A percentile compares a stretch with the other conserved stretches of the same genome.
Conservation (phyloP, 30 jellyfish, hydroid and myxozoan genomes). For the Cassiopea xamachana region DNA sequence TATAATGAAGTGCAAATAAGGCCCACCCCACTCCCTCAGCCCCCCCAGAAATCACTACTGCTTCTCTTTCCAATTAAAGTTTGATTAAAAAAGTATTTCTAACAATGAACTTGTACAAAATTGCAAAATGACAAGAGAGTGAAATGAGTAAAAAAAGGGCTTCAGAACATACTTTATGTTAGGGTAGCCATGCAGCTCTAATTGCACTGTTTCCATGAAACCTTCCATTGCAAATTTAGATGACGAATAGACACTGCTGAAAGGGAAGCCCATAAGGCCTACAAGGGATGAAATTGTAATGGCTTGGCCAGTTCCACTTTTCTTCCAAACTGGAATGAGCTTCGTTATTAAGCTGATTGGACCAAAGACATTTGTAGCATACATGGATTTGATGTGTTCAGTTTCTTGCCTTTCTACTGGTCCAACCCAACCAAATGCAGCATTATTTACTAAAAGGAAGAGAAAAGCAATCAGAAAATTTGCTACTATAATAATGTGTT, state of each 20-base stretch:
- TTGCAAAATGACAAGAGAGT: no score
- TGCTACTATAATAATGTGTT: no score
- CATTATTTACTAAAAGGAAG: constrained; percentile 59
- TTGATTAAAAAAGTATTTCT: no score
- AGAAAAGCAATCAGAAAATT: no score
- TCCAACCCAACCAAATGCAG: constrained; percentile 66
- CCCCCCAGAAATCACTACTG: no score
- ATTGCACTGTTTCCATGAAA: constrained; percentile 37
- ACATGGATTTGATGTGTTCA: constrained; percentile 18
- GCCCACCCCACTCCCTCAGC: no score
- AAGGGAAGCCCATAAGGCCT: constrained; percentile 61
- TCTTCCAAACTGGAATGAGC: constrained; percentile 65
- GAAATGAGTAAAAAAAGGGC: neutral
- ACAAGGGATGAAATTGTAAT: constrained; percentile 44
- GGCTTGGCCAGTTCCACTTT: constrained; percentile 39
- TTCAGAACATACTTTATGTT: neutral
- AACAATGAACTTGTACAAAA: no score
- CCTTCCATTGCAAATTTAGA: constrained; percentile 70
- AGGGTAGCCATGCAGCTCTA: constrained; percentile 10
- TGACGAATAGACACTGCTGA: constrained; percentile 25
- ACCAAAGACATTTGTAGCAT: constrained; percentile 61
- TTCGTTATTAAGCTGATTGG: constrained; percentile 49
- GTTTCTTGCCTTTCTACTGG: constrained; percentile 25
- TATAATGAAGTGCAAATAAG: no score
- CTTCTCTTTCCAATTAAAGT: no score